Evolutionary conservation across 2,888 invertebrate species (phyloP), one percentile per base, ranked within the genome.

Genomic region (Mythimna loreyi): DNA sequence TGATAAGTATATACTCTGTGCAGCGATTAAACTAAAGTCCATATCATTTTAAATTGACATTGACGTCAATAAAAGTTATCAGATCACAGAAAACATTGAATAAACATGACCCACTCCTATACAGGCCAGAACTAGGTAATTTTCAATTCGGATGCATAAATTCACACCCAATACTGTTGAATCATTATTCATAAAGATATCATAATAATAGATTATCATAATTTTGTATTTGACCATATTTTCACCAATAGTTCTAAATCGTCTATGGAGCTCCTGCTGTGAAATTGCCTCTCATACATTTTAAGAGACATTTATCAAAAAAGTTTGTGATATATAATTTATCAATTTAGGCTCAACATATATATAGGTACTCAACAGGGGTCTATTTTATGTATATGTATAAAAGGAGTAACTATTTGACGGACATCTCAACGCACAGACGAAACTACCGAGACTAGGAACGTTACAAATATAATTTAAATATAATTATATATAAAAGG

Each of bases 111-210:
- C 43, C 52, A 63, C 30, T 55, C 3, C 36, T 28, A 19, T 16
- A 49, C 28, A 56, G 11, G 33, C 62, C n/a, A 45, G 28, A 61
- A 58, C 4, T 64, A 25, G 28, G 19, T 21, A 65, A 59, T 55
- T 65, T 43, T 49, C 19, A 65, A 67, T 65, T 66, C 50, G 52
- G 55, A 61, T 64, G 53, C 45, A 78, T 76, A 75, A 68, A 72
- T 76, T 81, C 63, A 79, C 80, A 81, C 80, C 66, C 33, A 82
- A 71, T 72, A 72, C 33, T 73, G 65, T 67, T 67, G 49, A 70
- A 81, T 80, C 43, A 67, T 58, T 72, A 79, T 80, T 78, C 62
- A 74, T 81, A 71, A 55, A 61, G 50, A 55, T 75, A 58, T 81
- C 63, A 75, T 61, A 71, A 47, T 75, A 49, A 53, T 47, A 68